Evolutionary conservation across 2,797 vertebrate genomes (phyloP).

Genomic region (Cynopterus sphinx): DNA sequence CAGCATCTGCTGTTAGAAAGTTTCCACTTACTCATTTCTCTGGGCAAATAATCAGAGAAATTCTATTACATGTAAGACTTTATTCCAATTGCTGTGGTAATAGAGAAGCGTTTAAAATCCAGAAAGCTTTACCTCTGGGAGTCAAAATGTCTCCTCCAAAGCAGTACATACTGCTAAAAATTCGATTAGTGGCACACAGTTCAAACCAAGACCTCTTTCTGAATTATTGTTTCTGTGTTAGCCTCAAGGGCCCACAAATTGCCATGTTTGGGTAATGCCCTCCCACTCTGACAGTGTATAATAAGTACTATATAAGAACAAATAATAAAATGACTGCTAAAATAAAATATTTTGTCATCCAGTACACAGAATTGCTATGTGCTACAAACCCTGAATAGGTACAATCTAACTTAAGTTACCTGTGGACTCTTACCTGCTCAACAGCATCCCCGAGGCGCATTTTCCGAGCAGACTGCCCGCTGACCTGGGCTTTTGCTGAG

Average conservation of each 20-base stretch:
- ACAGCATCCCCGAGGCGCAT: constrained; percentile 97
- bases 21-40: background rate
- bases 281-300: background rate
- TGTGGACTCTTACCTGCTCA: constrained; percentile 88
- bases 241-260: background rate
- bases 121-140: background rate
- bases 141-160: background rate
- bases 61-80: background rate
- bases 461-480: constrained; percentile 94
- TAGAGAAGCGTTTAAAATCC: background rate
- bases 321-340: background rate
- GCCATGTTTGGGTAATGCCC: background rate
- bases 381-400: background rate
- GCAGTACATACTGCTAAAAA: background rate
- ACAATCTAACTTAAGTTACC: background rate
- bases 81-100: background rate
- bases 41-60: constrained; percentile 25
- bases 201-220: background rate
- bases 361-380: background rate
- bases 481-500: constrained; percentile 97
- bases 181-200: background rate
- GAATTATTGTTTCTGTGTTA: background rate
- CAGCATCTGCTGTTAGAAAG: background rate
- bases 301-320: constrained; percentile 3
- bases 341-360: background rate